Evolutionary conservation across 2,113 vertebrate genomes (phyloP).

Genomic region (Atractosteus spatula): DNA sequence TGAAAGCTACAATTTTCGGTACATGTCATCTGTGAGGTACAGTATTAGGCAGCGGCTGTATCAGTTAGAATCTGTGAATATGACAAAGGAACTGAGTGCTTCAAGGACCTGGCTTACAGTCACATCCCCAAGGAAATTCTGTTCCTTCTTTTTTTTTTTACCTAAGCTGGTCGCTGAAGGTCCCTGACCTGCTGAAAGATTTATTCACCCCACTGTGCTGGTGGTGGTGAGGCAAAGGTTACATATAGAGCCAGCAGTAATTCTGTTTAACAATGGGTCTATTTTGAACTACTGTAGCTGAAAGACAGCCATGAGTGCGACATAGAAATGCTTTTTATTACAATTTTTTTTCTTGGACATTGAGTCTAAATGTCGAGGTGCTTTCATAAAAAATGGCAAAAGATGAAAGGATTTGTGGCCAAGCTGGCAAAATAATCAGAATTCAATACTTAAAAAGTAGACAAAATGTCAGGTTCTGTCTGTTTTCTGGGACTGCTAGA

Average conservation of each 20-base stretch:
- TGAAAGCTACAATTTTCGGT: too few relatives aligned
- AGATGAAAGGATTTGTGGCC: not conserved
- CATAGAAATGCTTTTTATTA: not conserved
- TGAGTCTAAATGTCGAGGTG: not conserved
- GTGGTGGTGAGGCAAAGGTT: not conserved
- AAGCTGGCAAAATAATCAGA: not conserved
- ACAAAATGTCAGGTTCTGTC: not conserved
- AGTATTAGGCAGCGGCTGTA: too few relatives aligned
- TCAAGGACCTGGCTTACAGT: too few relatives aligned
- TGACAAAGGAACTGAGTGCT: too few relatives aligned
- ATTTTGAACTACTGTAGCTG: not conserved
- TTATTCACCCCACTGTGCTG: too few relatives aligned
- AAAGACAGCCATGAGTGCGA: too few relatives aligned
- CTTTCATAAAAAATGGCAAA: not conserved
- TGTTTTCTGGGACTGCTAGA: not conserved
- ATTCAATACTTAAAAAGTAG: not conserved
- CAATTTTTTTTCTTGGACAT: not conserved
- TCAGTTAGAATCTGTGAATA: too few relatives aligned
- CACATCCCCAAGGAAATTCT: too few relatives aligned
- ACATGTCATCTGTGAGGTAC: too few relatives aligned
- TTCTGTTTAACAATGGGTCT: not conserved
- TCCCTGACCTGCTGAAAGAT: too few relatives aligned
- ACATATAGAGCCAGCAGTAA: not conserved
- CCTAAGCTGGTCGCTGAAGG: too few relatives aligned
- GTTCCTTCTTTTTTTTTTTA: too few relatives aligned